Evolutionary conservation across 2,888 invertebrate genomes (phyloP), one percentile per base, ranked within the genome.

Genomic region (Eupithecia abbreviata): DNA sequence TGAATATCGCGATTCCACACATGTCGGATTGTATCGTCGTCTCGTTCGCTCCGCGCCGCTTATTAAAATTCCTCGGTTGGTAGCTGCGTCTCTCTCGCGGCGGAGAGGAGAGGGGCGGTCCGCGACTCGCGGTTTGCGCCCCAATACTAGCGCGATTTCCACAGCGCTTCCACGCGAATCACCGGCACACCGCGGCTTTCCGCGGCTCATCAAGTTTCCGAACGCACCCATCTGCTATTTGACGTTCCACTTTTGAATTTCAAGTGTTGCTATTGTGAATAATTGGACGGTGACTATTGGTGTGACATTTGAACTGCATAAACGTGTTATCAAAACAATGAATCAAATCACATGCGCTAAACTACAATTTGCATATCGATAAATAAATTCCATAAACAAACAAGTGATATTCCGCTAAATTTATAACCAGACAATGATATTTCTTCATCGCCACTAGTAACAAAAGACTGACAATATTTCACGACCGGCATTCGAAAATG

Each of bases 31-130:
- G 88, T 95, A 93, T 90, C 89, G 93, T 84, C 84, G 91, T 95
- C 94, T 84, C 93, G 89, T 86, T 95, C 92, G 77, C 90, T 87
- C 94, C 93, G 94, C 92, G 93, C 88, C 94, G 94, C 92, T 94
- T 94, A 92, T 95, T 94, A 94, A 94, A 94, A 94, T 94, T 94
- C 94, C 90, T 91, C 91, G 92, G 88, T 90, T 88, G 89, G 90
- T 94, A 92, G 92, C 90, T 92, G 90, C 92, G 90, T 94, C 94
- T 91, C 94, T 91, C 86, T 94, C 94, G 85, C 73, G 85, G 55
- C 55, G 55, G 55, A 88, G 89, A 89, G 86, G 90, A 91, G 91
- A 91, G 93, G 69, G 69, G 90, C 91, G 91, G 91, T 87, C 86
- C 90, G 88, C 86, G 86, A 81, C 83, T 82, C 86, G 88, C 89